Evolutionary conservation across 2,888 invertebrate species (phyloP), one percentile per base, ranked within the genome.

Genomic region (Agrilus cyanescens): DNA sequence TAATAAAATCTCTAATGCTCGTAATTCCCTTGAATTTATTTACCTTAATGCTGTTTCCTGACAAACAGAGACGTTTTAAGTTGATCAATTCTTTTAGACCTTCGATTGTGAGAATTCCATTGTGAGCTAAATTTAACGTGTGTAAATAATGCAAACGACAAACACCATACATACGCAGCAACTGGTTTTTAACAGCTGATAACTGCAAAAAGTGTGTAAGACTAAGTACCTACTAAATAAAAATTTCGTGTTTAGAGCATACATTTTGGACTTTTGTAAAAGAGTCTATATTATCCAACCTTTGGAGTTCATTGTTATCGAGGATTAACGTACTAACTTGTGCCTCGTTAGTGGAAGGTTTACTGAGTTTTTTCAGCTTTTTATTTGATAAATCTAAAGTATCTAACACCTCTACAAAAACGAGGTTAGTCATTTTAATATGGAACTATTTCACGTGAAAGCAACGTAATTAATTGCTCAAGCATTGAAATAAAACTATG

Each of bases 11-110:
- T 29, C 4, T 32, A 7, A 34, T 18, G 12, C 12, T 12, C 15
- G 40, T 40, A 39, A 13, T 8, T 20, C 30, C 29, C 12, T 37
- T 12, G 31, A 15, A 12, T 37, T 2, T 12, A 8, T 46, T 51
- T 67, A 79, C 80, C 73, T 93, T 93, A 55, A 94, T 86, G 59
- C 85, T 90, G 69, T 94, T 94, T 48, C 86, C 87, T 66, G 85
- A 78, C 43, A 94, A 71, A 67, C 88, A 87, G 40, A 94, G 71
- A 59, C 83, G 82, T 59, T 82, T 81, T 46, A 94, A 71, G 58
- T 85, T 82, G 40, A 76, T 72, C 51, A 94, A 73, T 46, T 90
- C 88, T 63, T 87, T 87, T 12, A 93, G 70, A 8, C 91, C 93
- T 66, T 94, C 93, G 57, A 93, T 89, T 44, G 85, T 84, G 35